Evolutionary conservation across 2,113 vertebrate genomes (phyloP), one percentile per base, ranked within the genome.

Genomic region (Recurvirostra avosetta): DNA sequence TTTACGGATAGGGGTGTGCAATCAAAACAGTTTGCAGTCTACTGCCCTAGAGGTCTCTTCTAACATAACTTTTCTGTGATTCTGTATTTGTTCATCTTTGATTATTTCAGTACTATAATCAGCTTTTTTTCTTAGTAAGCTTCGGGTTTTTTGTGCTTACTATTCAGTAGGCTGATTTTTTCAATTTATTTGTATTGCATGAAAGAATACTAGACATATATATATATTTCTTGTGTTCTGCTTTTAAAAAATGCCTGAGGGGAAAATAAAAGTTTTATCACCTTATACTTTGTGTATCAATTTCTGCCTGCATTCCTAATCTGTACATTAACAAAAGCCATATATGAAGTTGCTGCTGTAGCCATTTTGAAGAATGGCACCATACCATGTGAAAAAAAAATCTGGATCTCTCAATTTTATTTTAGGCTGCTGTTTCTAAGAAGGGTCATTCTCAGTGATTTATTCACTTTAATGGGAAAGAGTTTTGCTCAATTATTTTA

Each of bases 81-180:
- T 59, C 66, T 82, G 26, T 67, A 50, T 62, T 87, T 62, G 47
- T 50, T 58, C 14, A n/a, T 83, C 9, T 73, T 65, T 53, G 30
- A 49, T 66, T 47, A 56, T 71, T 81, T 70, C 45, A 52, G 36
- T 65, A 43, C 50, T 89, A 13, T 19, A 68, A 56, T 13, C 12
- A 47, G 26, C 8, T 14, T 36, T 14, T 41, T 14, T 41, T 77
- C 59, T 41, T 47, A 40, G 76, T 53, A 72, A 59, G 7, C 26
- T 73, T 86, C 8, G 3, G 0, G 0, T 1, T 12, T 56, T 43
- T 50, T 62, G 5, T 70, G 9, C 18, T 78, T 81, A 26, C 8
- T 71, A 6, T 86, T 86, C 78, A 74, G 9, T 34, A 74, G 34
- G 45, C 5, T 85, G 34, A 9, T 47, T 12, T 72, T 86, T 71